Percentiles rank a stretch among this genome's conserved stretches.
These are phyloP conservation scores for Microctonus brassicae DNA, from an alignment of 2,888 invertebrate species.

Conservation along the genomic window DNA sequence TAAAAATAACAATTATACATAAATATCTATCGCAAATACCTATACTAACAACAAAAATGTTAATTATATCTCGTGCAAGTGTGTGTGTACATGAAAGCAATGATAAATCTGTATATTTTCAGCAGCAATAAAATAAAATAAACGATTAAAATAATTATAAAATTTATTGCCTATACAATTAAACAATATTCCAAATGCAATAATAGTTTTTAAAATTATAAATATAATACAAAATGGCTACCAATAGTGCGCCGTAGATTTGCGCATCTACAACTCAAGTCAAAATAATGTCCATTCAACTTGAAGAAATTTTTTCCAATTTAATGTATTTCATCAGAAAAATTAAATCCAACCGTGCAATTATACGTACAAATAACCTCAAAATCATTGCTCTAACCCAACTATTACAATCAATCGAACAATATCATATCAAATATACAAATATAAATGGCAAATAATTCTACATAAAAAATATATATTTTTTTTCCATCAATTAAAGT, in stretches of 20 bases:
- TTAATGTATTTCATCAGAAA: not conserved
- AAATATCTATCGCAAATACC: no score
- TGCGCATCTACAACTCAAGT: not conserved
- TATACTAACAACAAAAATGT: not conserved
- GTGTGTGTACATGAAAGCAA: slow-evolving; percentile 15
- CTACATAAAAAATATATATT: not conserved
- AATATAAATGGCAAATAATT: not conserved
- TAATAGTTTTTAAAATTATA: no score
- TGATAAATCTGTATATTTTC: slow-evolving; percentile 56
- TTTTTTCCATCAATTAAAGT: not conserved
- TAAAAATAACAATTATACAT: not conserved
- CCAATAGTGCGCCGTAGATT: not conserved
- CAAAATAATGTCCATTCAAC: not conserved
- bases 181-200: no score
- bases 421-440: no score
- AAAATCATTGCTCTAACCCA: not conserved
- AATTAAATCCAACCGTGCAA: not conserved
- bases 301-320: not conserved
- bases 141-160: slow-evolving; percentile 19
- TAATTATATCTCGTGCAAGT: not conserved
- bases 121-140: slow-evolving; percentile 55
- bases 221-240: not conserved
- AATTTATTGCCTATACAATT: no score
- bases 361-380: not conserved
- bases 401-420: not conserved